Percentiles rank a stretch among this genome's conserved stretches.
phyloP scores from a whole-genome alignment of 2,797 vertebrate species.

The Crocodylus rhombifer region DNA sequence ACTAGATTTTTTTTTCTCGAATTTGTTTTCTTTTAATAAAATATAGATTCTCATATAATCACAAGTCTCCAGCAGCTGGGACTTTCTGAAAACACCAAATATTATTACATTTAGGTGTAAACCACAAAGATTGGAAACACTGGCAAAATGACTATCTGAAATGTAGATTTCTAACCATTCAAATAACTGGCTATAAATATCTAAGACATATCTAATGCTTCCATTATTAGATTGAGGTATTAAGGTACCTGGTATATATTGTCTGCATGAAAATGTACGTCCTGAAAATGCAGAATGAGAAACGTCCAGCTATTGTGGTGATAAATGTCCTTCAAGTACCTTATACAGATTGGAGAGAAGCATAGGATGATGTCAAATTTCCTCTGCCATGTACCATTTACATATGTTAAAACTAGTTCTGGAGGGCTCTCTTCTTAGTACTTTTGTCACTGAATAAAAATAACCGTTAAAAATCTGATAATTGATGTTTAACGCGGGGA shows the following conservation, averaged over 20 bases:
- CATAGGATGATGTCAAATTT: not conserved
- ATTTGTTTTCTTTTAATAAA: constrained; percentile 8
- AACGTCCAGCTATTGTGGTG: constrained; percentile 32
- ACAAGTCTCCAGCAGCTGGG: not conserved
- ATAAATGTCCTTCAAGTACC: constrained; percentile 10
- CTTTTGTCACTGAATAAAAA: constrained; percentile 32
- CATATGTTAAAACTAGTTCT: constrained; percentile 17
- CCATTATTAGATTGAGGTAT: constrained; percentile 14
- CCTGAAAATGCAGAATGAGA: constrained; percentile 21
- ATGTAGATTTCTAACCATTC: not conserved
- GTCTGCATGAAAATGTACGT: not conserved
- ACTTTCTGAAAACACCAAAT: constrained; percentile 26
- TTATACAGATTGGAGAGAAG: not conserved
- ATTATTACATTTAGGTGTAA: constrained; percentile 42
- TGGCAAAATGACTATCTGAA: not conserved
- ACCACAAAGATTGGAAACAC: not conserved
- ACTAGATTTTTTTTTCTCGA: not conserved
- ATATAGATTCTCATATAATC: not conserved
- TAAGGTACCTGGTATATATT: constrained; percentile 19
- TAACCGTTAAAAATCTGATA: constrained; percentile 34
- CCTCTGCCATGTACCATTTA: constrained; percentile 48
- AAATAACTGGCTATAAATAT: not conserved
- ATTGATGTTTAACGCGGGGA: constrained; percentile 28
- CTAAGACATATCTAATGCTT: constrained; percentile 32
- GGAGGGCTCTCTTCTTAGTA: constrained; percentile 6